Base-by-base conservation (phyloP, 2,888 invertebrate species). In the Limenitis camilla region DNA sequence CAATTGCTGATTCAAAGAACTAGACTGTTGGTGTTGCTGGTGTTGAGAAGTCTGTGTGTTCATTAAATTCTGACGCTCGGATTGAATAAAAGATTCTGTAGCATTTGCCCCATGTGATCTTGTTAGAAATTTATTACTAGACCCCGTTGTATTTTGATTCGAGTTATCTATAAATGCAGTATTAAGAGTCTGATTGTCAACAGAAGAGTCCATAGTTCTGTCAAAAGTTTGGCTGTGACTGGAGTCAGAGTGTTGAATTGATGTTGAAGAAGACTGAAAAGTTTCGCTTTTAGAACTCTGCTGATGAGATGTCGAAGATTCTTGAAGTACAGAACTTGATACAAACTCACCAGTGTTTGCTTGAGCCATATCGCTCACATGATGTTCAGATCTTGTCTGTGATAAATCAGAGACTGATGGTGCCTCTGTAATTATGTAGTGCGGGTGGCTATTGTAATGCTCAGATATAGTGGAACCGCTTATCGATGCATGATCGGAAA, bases 381-480 rank as follows among this genome's bases (percentile, higher is more conserved):
- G 68, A 60, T 73, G 78, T 60, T 79, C 82, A 44, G 79, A 66
- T 68, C 74, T 74, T 56, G 71, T 71, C 65, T 85, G 84, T n/a
- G 88, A 84, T 51, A 88, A 72, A 62, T 88, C 88, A 35, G 74
- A 70, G 36, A 86, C 76, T 38, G 88, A 88, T 30, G 88, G 88
- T 44, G 88, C 88, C 67, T 88, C 88, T 38, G 88, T 88, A 55
- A 88, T 88, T 62, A 88, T 86, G 62, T 88, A 88, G 72, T 87
- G 86, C 53, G 88, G 88, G 58, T 88, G 88, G 65, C 86, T 88
- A 62, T 83, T 87, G 63, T 88, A 87, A 61, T 76, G 81, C 62
- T 88, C 88, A 35, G 88, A 88, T 65, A 88, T 69, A 28, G 79
- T 82, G 42, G 88, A 88, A 60, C 88, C 86, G 60, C 81, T 82